phyloP scores from a whole-genome alignment of 2,797 vertebrate species.

The Capromys pilorides region DNA sequence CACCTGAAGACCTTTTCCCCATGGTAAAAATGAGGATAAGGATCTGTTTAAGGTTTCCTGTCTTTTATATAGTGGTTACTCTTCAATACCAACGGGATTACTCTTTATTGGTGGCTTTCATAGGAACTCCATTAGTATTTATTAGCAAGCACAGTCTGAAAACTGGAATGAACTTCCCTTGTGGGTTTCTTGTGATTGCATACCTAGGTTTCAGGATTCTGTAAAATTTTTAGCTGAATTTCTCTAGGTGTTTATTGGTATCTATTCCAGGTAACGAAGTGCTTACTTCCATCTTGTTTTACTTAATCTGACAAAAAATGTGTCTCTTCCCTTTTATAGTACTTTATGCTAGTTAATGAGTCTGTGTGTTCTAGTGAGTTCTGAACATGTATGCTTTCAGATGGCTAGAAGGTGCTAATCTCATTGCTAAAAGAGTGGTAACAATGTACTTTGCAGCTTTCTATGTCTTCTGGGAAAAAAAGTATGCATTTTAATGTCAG shows the following conservation, averaged over 20 bases:
- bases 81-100: neutral
- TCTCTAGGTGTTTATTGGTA: neutral
- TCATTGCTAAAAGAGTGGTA: neutral
- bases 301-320: neutral
- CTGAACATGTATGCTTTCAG: neutral
- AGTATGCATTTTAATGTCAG: conserved; percentile 11
- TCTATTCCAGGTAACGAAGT: neutral
- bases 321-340: neutral
- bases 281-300: neutral
- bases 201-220: neutral
- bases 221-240: neutral
- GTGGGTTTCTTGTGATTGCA: neutral
- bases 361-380: neutral
- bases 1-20: neutral
- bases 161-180: neutral
- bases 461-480: neutral
- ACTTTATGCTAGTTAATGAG: neutral
- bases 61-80: neutral
- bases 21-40: neutral
- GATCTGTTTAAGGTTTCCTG: neutral
- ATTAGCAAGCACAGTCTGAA: neutral
- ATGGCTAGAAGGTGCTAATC: neutral
- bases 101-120: neutral
- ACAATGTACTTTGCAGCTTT: neutral
- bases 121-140: neutral